Evolutionary conservation across 2,888 invertebrate species (phyloP).

Genomic region (Chorisops tibialis): DNA sequence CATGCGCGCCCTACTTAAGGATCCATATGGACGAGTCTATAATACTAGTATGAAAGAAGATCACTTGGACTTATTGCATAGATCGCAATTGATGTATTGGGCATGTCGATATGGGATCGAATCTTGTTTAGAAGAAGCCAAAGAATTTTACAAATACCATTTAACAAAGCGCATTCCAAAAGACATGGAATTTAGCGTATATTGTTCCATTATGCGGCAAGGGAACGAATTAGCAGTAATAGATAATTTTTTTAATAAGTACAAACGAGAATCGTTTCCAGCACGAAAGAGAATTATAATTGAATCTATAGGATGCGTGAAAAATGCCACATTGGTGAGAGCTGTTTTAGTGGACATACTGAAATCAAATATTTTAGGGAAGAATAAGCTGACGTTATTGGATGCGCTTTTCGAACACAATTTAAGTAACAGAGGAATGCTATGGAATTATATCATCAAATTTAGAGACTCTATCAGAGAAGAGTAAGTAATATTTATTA

Average conservation of each 20-base stretch:
- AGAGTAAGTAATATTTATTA: too few species aligned
- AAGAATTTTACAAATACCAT: neutral
- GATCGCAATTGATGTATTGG: slow-evolving; percentile 59
- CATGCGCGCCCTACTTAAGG: slow-evolving; percentile 51
- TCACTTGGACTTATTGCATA: slow-evolving; percentile 59
- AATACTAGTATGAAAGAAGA: slow-evolving; percentile 49
- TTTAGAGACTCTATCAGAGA: too few species aligned
- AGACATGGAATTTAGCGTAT: neutral
- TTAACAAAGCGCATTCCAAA: neutral
- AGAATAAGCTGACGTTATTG: too few species aligned
- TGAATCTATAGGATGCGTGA: neutral
- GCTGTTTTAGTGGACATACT: too few species aligned
- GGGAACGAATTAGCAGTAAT: neutral
- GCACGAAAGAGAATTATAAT: neutral
- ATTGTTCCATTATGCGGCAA: neutral
- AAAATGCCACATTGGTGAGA: too few species aligned
- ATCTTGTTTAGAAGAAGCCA: neutral
- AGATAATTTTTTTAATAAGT: neutral
- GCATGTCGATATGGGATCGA: slow-evolving; percentile 54
- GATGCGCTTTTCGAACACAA: too few species aligned
- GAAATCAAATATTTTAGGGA: too few species aligned
- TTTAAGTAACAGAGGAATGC: too few species aligned
- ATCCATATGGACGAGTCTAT: slow-evolving; percentile 56
- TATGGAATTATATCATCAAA: too few species aligned
- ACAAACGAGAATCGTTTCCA: neutral